phyloP scores from a whole-genome alignment of 2,113 vertebrate genomes.

The Zapus hudsonius region DNA sequence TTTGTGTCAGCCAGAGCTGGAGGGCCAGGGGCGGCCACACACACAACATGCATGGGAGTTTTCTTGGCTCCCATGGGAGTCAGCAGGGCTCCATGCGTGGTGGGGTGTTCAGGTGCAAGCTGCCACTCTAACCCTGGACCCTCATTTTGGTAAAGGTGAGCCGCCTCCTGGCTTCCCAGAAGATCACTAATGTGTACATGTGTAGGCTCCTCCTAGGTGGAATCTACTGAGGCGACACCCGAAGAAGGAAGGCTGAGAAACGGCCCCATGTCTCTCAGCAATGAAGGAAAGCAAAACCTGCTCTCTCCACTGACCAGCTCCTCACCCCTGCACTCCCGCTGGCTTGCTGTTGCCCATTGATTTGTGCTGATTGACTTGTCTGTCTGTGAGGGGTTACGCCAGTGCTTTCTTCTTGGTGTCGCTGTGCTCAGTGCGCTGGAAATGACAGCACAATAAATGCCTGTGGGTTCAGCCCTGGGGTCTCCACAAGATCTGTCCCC shows the following conservation, averaged over 20 bases:
- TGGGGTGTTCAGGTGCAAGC: background rate
- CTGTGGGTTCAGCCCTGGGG: accelerated
- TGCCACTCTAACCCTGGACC: background rate
- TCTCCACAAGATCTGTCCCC: background rate
- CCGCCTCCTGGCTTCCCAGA: accelerated
- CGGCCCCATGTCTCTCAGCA: background rate
- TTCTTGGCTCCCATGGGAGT: accelerated
- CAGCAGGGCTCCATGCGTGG: accelerated
- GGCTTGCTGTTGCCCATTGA: background rate
- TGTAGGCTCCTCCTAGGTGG: constrained; percentile 55
- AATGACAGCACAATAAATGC: background rate
- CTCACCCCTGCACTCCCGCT: accelerated
- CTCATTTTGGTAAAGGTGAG: background rate
- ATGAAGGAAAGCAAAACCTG: background rate
- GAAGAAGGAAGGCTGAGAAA: constrained; percentile 15
- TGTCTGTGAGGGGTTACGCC: accelerated
- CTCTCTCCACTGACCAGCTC: background rate
- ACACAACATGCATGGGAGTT: accelerated
- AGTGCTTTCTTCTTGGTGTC: too few relatives aligned
- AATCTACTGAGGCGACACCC: background rate
- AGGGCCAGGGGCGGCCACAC: background rate
- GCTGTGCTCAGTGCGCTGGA: background rate
- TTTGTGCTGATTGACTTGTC: background rate
- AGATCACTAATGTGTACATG: background rate
- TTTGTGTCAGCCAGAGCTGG: background rate